Evolutionary conservation across 1,140 invertebrate species (phyloP).

Genomic region (Scaptomyza pallida): DNA sequence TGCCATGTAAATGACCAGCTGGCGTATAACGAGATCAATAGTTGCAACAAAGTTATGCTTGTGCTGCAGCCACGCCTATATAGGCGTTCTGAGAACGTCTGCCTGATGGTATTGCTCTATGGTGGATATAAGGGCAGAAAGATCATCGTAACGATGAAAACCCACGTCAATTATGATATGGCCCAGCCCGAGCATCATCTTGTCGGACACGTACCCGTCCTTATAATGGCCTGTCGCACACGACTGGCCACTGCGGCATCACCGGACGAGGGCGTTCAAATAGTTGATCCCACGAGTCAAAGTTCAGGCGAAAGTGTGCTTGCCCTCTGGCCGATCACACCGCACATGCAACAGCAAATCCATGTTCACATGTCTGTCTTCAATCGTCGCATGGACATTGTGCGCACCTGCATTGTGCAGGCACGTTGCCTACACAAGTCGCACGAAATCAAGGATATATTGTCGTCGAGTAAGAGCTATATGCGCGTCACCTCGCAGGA

Average conservation of each 20-base stretch:
- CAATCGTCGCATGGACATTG: conserved; percentile 51
- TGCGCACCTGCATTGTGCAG: conserved; percentile 38
- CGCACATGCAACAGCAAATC: conserved; percentile 25
- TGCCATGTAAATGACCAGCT: conserved; percentile 10
- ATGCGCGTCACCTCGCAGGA: conserved; percentile 43
- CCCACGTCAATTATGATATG: conserved; percentile 24
- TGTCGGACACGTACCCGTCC: conserved; percentile 28
- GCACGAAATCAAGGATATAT: conserved; percentile 15
- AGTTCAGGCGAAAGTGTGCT: conserved; percentile 19
- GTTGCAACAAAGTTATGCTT: conserved; percentile 24
- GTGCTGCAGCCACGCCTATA: conserved; percentile 37
- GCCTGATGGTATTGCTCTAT: conserved; percentile 35
- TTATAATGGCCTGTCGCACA: conserved; percentile 49
- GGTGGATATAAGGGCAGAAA: not conserved
- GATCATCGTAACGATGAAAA: not conserved
- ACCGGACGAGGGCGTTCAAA: too few relatives aligned
- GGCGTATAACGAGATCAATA: conserved; percentile 23
- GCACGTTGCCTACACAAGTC: conserved; percentile 28
- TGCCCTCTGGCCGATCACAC: conserved; percentile 42
- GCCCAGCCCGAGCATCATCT: not conserved
- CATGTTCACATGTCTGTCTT: conserved; percentile 42
- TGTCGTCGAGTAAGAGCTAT: conserved; percentile 13
- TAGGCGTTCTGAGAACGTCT: conserved; percentile 11
- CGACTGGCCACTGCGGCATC: not conserved
- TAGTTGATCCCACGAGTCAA: too few relatives aligned